Conservation (phyloP, 2,888 invertebrate species). For the Azorinus chamasolen region DNA sequence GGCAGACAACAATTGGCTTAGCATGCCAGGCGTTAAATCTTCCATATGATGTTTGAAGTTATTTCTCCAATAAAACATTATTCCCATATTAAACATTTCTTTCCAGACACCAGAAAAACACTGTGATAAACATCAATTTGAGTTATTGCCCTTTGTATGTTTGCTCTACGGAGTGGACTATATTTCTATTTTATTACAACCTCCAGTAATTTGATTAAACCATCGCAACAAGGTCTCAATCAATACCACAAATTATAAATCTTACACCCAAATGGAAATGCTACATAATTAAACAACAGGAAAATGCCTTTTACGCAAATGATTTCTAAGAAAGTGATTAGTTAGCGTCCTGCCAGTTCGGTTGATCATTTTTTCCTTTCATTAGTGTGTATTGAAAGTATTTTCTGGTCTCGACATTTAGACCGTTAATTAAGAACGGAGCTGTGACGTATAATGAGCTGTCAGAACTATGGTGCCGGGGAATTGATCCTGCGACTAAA, state of each 20-base stretch:
- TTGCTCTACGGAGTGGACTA: constrained; percentile 39
- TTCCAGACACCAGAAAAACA: too few species aligned
- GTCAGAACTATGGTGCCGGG: constrained; percentile 60
- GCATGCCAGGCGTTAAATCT: too few species aligned
- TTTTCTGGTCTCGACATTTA: constrained; percentile 64
- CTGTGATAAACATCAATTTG: constrained; percentile 6
- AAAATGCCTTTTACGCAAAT: constrained; percentile 68
- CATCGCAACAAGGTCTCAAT: constrained; percentile 42
- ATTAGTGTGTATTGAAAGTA: constrained; percentile 63
- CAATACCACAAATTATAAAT: constrained; percentile 64
- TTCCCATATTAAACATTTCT: too few species aligned
- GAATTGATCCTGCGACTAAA: constrained; percentile 66
- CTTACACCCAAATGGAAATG: constrained; percentile 56
- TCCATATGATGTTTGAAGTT: too few species aligned
- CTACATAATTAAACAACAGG: constrained; percentile 65
- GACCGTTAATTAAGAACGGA: constrained; percentile 67
- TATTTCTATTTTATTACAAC: constrained; percentile 57
- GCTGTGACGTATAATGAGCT: constrained; percentile 67
- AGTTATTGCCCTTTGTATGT: constrained; percentile 47
- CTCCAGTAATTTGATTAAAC: constrained; percentile 63
- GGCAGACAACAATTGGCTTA: too few species aligned
- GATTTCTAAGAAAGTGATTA: constrained; percentile 68
- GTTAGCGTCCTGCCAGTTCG: constrained; percentile 54
- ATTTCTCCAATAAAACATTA: too few species aligned
- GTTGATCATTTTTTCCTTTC: constrained; percentile 60